Evolutionary conservation across 2,113 vertebrate species (phyloP).

Genomic region (Nyctereutes procyonoides): DNA sequence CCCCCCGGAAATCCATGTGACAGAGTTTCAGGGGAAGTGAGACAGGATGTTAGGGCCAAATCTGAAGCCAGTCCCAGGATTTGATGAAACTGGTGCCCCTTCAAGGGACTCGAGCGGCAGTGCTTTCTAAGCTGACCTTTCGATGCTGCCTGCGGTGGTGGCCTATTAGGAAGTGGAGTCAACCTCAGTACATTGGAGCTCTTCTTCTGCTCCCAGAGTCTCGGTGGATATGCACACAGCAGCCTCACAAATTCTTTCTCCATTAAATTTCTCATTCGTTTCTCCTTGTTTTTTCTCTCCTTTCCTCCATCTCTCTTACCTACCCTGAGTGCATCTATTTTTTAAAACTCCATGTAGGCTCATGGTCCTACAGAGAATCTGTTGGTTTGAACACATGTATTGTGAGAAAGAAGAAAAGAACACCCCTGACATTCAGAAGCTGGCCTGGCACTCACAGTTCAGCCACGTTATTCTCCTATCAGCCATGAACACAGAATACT

Average conservation of each 20-base stretch:
- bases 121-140: background rate
- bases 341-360: background rate
- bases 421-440: background rate
- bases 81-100: background rate
- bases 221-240: background rate
- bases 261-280: background rate
- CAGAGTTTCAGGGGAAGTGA: background rate
- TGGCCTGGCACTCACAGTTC: background rate
- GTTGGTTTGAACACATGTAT: background rate
- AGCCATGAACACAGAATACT: background rate
- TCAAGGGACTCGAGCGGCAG: background rate
- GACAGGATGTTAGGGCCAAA: slow-evolving; percentile 18
- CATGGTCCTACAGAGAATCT: background rate
- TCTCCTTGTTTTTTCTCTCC: background rate
- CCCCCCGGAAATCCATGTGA: background rate
- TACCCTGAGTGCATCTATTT: background rate
- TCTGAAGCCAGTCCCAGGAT: background rate
- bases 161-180: background rate
- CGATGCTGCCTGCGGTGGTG: too few relatives aligned
- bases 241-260: background rate
- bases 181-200: background rate
- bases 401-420: background rate
- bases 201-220: background rate
- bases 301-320: background rate
- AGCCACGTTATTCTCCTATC: background rate